These are phyloP conservation scores for Trachelus stipa DNA, from an alignment of 2,888 invertebrate species.

Conservation along the genomic window DNA sequence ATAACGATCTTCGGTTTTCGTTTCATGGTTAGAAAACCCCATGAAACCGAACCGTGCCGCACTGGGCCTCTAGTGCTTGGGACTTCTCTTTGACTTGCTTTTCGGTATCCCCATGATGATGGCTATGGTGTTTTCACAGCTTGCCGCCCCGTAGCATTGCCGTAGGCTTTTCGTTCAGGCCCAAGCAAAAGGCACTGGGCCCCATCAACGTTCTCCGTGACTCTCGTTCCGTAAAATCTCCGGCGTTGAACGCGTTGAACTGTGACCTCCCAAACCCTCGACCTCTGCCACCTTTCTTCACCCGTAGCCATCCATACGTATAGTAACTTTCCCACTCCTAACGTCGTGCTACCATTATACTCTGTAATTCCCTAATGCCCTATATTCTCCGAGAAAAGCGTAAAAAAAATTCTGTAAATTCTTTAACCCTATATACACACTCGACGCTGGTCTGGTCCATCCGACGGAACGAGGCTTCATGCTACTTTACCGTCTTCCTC, in stretches of 20 bases:
- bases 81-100: constrained; percentile 18
- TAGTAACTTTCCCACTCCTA: neutral
- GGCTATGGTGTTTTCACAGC: constrained; percentile 56
- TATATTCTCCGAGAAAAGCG: neutral
- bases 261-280: constrained; percentile 41
- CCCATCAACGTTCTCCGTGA: constrained; percentile 28
- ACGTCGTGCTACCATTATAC: neutral
- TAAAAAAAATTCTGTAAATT: neutral
- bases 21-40: constrained; percentile 60
- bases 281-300: neutral
- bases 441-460: neutral
- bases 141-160: constrained; percentile 44
- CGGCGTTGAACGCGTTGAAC: constrained; percentile 52
- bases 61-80: constrained; percentile 32
- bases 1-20: constrained; percentile 64
- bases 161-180: constrained; percentile 29
- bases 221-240: constrained; percentile 40
- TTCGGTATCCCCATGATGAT: constrained; percentile 3
- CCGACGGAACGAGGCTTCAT: neutral
- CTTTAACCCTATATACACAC: neutral
- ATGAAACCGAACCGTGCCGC: constrained; percentile 49
- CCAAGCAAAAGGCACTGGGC: constrained; percentile 21
- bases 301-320: neutral
- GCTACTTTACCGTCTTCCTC: neutral
- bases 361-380: neutral